Conservation (phyloP, 2,113 vertebrate species). For the Dissostichus mawsoni region DNA sequence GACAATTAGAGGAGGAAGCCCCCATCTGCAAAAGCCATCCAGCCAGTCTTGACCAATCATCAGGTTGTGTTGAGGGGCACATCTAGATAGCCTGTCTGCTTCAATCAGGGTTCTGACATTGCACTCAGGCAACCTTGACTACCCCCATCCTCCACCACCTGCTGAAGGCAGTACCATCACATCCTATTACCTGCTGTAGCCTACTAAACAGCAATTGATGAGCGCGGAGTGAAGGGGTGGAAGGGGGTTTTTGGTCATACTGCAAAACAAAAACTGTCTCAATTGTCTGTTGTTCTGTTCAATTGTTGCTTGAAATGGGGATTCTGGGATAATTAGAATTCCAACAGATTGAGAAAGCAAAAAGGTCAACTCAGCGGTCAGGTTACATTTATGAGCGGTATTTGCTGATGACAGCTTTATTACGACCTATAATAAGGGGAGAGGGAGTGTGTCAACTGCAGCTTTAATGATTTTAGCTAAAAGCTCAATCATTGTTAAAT, state of each 20-base stretch:
- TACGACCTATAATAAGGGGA: not conserved
- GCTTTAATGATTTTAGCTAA: not conserved
- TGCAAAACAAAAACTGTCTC: slow-evolving; percentile 3
- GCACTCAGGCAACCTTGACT: slow-evolving; percentile 61
- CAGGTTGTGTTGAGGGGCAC: slow-evolving; percentile 35
- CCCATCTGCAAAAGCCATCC: slow-evolving; percentile 27
- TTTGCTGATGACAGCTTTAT: slow-evolving; percentile 12
- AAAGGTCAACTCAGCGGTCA: not conserved
- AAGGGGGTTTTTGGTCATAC: slow-evolving; percentile 3
- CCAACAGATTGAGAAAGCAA: not conserved
- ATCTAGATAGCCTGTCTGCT: slow-evolving; percentile 62
- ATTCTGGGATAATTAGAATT: not conserved
- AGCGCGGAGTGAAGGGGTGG: not conserved
- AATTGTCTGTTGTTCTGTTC: not conserved
- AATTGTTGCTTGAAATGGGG: not conserved
- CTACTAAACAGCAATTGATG: not conserved
- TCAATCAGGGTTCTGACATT: slow-evolving; percentile 62
- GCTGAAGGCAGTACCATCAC: slow-evolving; percentile 38
- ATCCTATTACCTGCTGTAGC: slow-evolving; percentile 21
- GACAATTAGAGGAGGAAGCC: slow-evolving; percentile 51
- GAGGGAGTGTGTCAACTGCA: not conserved
- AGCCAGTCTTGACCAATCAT: slow-evolving; percentile 51
- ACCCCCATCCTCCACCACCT: slow-evolving; percentile 23
- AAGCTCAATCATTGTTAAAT: too few relatives aligned
- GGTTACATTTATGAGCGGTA: not conserved